A percentile compares a stretch with the other conserved stretches of the same genome.
Evolutionary conservation across 2,888 invertebrate species (phyloP).

Genomic region (Polymixis lichenea): DNA sequence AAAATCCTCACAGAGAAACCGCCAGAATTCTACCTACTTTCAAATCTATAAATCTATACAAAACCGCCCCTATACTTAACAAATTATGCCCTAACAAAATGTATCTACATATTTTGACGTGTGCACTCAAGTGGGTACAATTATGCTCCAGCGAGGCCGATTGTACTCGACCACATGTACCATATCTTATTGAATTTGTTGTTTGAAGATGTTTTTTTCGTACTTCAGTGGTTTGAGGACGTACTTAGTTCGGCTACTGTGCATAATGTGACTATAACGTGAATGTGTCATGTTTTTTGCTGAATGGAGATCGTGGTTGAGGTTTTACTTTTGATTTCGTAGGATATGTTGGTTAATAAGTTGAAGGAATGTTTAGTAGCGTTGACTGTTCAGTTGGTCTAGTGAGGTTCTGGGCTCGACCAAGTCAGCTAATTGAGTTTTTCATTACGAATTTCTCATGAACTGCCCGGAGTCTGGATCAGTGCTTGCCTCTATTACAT

Average conservation of each 20-base stretch:
- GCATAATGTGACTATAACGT: slow-evolving; percentile 51
- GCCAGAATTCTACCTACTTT: slow-evolving; percentile 45
- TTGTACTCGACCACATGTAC: slow-evolving; percentile 87
- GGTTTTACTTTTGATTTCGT: slow-evolving; percentile 17
- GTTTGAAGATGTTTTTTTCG: slow-evolving; percentile 83
- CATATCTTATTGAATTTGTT: slow-evolving; percentile 85
- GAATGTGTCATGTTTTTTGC: slow-evolving; percentile 46
- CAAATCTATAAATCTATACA: slow-evolving; percentile 49
- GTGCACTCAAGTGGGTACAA: slow-evolving; percentile 76
- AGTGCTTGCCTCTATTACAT: no score
- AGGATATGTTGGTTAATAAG: neutral
- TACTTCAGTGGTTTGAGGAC: slow-evolving; percentile 66
- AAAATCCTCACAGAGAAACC: slow-evolving; percentile 35
- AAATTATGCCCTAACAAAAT: slow-evolving; percentile 79
- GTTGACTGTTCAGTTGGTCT: no score
- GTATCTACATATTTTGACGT: slow-evolving; percentile 82
- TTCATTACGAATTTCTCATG: no score
- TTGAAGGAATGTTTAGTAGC: neutral
- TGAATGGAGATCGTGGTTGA: slow-evolving; percentile 1
- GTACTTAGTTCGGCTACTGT: slow-evolving; percentile 58
- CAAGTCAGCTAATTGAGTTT: no score
- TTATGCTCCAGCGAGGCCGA: slow-evolving; percentile 47
- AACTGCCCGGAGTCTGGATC: no score
- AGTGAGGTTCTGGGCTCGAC: no score
- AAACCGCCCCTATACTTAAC: slow-evolving; percentile 83